phyloP scores from a whole-genome alignment of 2,888 invertebrate genomes.

The Tipula helvola region DNA sequence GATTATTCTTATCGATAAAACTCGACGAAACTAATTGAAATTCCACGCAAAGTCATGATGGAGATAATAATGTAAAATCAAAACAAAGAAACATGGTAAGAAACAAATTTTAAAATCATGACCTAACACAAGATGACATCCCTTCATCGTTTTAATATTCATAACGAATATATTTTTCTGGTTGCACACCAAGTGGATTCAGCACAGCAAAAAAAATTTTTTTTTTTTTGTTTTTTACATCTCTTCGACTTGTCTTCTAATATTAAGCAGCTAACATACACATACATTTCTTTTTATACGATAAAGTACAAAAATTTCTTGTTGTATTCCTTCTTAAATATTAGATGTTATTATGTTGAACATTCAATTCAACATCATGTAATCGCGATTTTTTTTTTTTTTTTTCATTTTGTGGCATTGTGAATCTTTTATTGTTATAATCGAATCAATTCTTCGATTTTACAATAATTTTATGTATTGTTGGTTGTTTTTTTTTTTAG shows the following conservation, averaged over 20 bases:
- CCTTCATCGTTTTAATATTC: not conserved
- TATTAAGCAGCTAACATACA: not conserved
- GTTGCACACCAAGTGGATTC: not conserved
- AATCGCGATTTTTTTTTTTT: not conserved
- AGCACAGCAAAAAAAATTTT: not conserved
- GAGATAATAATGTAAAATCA: not conserved
- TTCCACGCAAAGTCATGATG: not conserved
- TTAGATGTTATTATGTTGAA: not conserved
- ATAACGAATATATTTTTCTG: not conserved
- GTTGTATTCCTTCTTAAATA: not conserved
- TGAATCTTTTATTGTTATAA: not conserved
- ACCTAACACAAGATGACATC: not conserved
- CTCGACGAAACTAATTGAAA: not conserved
- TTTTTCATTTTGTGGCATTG: not conserved
- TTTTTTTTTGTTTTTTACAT: not conserved
- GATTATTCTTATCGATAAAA: not conserved
- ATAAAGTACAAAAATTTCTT: not conserved
- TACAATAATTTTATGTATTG: not conserved
- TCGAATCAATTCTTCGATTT: conserved; percentile 4
- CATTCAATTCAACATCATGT: not conserved
- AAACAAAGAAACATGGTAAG: conserved; percentile 4
- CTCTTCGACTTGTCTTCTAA: not conserved
- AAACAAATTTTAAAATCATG: not conserved
- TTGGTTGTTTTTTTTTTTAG: not conserved
- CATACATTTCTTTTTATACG: not conserved